Percentiles rank a stretch among this genome's conserved stretches.
phyloP scores from a whole-genome alignment of 2,113 vertebrate species.

The Brevimyrus niger region DNA sequence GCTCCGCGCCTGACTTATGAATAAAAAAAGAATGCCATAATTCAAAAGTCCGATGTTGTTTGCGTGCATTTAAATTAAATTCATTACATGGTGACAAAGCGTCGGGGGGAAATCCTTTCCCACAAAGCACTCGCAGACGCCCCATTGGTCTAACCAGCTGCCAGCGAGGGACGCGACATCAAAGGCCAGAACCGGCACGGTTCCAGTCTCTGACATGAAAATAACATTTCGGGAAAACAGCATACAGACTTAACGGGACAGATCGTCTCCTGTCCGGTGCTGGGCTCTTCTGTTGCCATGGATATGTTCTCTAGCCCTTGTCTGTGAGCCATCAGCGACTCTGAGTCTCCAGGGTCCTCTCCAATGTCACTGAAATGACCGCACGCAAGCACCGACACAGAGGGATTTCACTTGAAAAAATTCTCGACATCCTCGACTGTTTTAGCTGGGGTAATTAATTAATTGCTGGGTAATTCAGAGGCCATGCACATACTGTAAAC shows the following conservation, averaged over 20 bases:
- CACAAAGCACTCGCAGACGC: slow-evolving; percentile 24
- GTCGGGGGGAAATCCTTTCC: slow-evolving; percentile 38
- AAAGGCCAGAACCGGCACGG: slow-evolving; percentile 40
- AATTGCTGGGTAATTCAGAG: not conserved
- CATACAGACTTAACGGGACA: slow-evolving; percentile 41
- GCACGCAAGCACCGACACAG: not conserved
- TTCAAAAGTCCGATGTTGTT: slow-evolving; percentile 14
- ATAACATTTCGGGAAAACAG: slow-evolving; percentile 52
- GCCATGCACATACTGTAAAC: not conserved
- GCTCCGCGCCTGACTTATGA: not conserved
- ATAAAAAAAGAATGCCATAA: not conserved
- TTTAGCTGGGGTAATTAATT: slow-evolving; percentile 5
- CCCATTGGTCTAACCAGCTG: slow-evolving; percentile 35
- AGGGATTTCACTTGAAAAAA: not conserved
- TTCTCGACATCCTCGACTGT: not conserved
- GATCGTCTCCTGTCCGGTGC: slow-evolving; percentile 36
- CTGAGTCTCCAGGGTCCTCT: not conserved
- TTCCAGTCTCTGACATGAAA: slow-evolving; percentile 53
- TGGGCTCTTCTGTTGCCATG: not conserved
- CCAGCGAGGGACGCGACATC: slow-evolving; percentile 37
- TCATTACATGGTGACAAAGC: slow-evolving; percentile 40
- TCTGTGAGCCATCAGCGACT: not conserved
- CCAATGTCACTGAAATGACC: not conserved
- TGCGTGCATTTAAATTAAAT: slow-evolving; percentile 18
- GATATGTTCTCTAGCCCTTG: not conserved